A percentile compares a stretch with the other conserved stretches of the same genome.
Conservation (phyloP, 2,888 invertebrate genomes). For the Malacosoma neustria region DNA sequence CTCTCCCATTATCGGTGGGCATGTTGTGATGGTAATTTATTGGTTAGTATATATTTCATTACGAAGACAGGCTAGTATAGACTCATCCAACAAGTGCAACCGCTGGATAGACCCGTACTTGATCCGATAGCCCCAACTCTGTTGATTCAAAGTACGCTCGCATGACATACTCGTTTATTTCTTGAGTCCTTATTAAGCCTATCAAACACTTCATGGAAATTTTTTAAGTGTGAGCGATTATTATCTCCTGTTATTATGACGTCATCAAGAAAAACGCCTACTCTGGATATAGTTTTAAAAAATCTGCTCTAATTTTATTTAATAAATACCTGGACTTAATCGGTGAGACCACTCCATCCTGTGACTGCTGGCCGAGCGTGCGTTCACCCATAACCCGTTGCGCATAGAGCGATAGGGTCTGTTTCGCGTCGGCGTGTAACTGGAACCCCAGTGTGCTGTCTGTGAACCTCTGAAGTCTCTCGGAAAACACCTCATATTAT, state of each 20-base stretch:
- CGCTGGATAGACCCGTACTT: no score
- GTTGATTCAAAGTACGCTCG: no score
- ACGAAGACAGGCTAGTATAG: no score
- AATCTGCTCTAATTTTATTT: neutral
- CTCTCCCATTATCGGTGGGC: no score
- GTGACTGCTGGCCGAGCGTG: slow-evolving; percentile 9
- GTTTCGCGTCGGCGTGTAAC: slow-evolving; percentile 1
- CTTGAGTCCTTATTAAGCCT: no score
- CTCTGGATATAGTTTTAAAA: slow-evolving; percentile 10
- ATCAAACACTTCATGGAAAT: slow-evolving; percentile 7
- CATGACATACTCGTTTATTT: no score
- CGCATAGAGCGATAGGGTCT: slow-evolving; percentile 11
- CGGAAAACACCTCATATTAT: no score
- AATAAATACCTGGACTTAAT: slow-evolving; percentile 8
- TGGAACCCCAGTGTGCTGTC: slow-evolving; percentile 12
- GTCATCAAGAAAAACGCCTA: slow-evolving; percentile 14
- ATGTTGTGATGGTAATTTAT: no score
- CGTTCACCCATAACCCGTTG: slow-evolving; percentile 14
- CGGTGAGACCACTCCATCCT: slow-evolving; percentile 15
- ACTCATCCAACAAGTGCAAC: no score
- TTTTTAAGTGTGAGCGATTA: slow-evolving; percentile 6
- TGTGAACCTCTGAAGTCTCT: slow-evolving; percentile 10
- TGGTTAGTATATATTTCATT: no score
- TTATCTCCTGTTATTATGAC: slow-evolving; percentile 3
- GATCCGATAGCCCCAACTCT: no score